Evolutionary conservation across 1,140 invertebrate species (phyloP), one percentile per base, ranked within the genome.

Genomic region (Pemphigus obesinymphae): DNA sequence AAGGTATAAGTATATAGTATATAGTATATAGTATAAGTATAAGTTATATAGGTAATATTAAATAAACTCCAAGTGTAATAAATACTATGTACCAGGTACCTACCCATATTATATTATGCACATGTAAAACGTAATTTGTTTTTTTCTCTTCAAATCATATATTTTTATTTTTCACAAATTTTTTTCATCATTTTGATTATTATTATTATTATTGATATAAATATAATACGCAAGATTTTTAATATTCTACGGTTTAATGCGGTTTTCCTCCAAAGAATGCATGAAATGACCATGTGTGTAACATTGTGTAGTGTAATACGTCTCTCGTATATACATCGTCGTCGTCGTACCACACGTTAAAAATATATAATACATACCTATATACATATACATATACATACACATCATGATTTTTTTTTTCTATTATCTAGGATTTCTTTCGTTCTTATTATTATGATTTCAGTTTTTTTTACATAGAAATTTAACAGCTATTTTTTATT

Each of bases 221-320:
- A 72, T 29, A 43, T 45, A 72, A 70, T 72, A 72, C 68, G 70
- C 68, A n/a, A 70, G 68, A 73, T 50, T 73, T 73, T 73, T 73
- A 73, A 73, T 73, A 73, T 73, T 73, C 70, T 73, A 73, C 70
- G 70, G 70, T 73, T 73, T 73, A 73, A 73, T 29, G 70, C 70
- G 70, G 70, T 73, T 73, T 73, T 73, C 70, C 43, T 73, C 26
- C 8, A 17, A 73, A 73, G 70, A 73, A 73, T 73, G 70, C 70
- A 50, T 73, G 70, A 73, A 73, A 73, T 50, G 70, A 73, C 70
- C 70, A 31, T 50, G 45, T 73, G 70, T 73, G 43, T 48, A 72
- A 73, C 70, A 73, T 73, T 73, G 70, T 48, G 43, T 68, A 31
- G 70, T 48, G 37, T 40, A 40, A 8, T 40, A 40, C n/a, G n/a